Evolutionary conservation across 2,113 vertebrate genomes (phyloP), one percentile per base, ranked within the genome.

Genomic region (Platysteira castanea): DNA sequence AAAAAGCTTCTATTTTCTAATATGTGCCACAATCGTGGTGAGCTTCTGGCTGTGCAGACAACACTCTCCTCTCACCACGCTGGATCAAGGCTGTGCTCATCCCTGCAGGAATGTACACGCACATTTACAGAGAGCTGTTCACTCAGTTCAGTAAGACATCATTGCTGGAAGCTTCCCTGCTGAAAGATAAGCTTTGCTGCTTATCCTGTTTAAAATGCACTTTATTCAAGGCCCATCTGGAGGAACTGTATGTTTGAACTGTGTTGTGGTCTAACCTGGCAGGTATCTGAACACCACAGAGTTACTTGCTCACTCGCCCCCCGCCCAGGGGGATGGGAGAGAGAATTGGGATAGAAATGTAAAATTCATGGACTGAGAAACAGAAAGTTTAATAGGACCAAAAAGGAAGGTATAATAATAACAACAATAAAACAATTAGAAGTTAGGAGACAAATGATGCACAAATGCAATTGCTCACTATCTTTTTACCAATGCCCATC

Each of bases 251-350:
- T 6, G 0, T 35, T 63, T 70, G 42, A 37, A 17, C 11, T 42
- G 9, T 68, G 23, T 3, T 28, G 7, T 13, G 31, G 6, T 74
- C 21, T 50, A 61, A 37, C 9, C 31, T 28, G 42, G 22, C 35
- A 74, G 21, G 13, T 37, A 49, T 26, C 14, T 49, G 31, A 90
- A 61, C 16, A 30, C 12, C 44, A 20, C 39, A n/a, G 6, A n/a
- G 30, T 9, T 65, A 21, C 20, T 41, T 35, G 23, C 8, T 70
- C 35, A 49, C 33, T 54, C 0, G 0, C 5, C n/a, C 6, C 0
- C 1, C 1, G 1, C 39, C 39, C 15, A 5, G 3, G 15, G 35
- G 22, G 41, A 42, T 42, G 22, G 19, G 13, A 35, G 20, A 56
- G 3, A 54, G 47, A 54, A 69, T 24, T 42, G 12, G n/a, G 14